A percentile compares a stretch with the other conserved stretches of the same genome.
These are phyloP conservation scores for Tipula unca DNA, from an alignment of 2,888 invertebrate genomes.

Conservation along the genomic window DNA sequence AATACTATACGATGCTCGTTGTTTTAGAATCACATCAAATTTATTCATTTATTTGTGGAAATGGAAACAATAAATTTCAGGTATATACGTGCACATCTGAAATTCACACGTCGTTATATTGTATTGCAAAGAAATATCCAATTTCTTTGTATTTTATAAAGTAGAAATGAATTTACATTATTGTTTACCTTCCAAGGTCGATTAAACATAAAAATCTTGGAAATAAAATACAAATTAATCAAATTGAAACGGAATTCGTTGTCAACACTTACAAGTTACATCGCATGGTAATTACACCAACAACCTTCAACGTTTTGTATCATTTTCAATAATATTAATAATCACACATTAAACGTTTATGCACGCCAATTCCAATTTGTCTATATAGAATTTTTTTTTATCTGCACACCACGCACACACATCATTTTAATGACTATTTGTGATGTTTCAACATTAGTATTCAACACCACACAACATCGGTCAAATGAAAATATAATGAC, in stretches of 20 bases:
- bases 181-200: background rate
- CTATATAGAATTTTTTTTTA: background rate
- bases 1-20: too few relatives aligned
- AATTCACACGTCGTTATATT: background rate
- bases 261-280: background rate
- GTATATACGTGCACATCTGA: background rate
- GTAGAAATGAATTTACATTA: background rate
- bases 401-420: background rate
- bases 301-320: background rate
- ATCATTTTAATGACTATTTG: background rate
- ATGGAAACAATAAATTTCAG: too few relatives aligned
- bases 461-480: background rate
- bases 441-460: background rate
- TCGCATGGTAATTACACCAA: background rate
- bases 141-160: background rate
- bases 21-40: too few relatives aligned
- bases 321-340: too few relatives aligned
- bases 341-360: background rate
- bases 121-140: background rate
- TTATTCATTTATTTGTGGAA: too few relatives aligned
- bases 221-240: background rate
- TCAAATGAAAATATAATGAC: background rate
- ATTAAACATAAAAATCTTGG: background rate
- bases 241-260: background rate
- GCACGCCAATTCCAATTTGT: background rate